These are phyloP conservation scores for Perognathus longimembris DNA, from an alignment of 2,113 vertebrate genomes.

Conservation along the genomic window DNA sequence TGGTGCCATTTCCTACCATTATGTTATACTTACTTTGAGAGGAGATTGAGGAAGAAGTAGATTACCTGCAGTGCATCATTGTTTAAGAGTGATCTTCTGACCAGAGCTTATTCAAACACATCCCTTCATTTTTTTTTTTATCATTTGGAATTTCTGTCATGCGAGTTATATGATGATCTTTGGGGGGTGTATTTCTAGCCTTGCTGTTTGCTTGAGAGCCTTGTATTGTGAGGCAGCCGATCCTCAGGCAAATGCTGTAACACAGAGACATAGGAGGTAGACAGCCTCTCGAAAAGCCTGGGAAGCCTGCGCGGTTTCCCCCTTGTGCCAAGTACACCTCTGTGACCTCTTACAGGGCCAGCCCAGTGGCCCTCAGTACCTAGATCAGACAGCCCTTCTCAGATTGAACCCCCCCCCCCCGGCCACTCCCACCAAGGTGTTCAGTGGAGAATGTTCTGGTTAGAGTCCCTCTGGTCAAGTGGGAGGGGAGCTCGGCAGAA, in stretches of 20 bases:
- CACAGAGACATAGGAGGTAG: not conserved
- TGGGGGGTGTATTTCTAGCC: not conserved
- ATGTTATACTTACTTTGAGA: conserved; percentile 49
- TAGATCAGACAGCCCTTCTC: not conserved
- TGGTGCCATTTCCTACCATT: conserved; percentile 35
- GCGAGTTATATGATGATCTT: not conserved
- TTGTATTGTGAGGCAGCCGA: not conserved
- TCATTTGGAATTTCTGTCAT: not conserved
- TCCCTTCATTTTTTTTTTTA: not conserved
- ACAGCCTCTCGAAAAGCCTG: too few species aligned
- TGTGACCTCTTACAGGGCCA: rapidly evolving
- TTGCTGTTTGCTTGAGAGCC: not conserved
- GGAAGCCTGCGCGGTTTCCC: not conserved
- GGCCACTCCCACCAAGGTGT: not conserved
- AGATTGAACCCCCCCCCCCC: too few species aligned
- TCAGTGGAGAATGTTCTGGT: not conserved
- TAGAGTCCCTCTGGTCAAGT: not conserved
- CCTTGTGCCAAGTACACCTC: not conserved
- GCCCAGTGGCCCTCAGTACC: rapidly evolving
- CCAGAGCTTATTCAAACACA: not conserved
- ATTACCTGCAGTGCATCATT: conserved; percentile 6
- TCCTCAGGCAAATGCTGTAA: not conserved
- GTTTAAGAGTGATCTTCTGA: not conserved
- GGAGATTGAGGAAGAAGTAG: conserved; percentile 43
- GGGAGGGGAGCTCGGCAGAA: not conserved